Conservation (phyloP, 2,797 vertebrate genomes). For the Parotocinclus haroldoi region DNA sequence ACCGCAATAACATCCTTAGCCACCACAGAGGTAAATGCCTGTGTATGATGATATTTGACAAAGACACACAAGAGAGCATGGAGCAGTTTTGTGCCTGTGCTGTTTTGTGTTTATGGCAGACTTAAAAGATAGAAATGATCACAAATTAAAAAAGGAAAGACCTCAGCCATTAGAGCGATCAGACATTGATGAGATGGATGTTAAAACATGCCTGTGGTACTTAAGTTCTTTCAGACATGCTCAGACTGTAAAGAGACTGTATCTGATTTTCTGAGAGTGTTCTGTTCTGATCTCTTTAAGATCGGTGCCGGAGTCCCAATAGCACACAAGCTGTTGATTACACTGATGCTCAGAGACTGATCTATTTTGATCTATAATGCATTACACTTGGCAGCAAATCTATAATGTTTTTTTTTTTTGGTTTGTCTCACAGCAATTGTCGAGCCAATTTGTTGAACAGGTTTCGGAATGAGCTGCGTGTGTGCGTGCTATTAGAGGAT, state of each 20-base stretch:
- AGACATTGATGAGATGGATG: no score
- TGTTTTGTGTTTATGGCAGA: no score
- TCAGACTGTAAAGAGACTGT: neutral
- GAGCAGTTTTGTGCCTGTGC: no score
- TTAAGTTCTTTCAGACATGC: neutral
- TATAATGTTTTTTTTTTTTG: conserved; percentile 1
- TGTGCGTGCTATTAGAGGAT: neutral
- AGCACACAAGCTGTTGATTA: conserved; percentile 9
- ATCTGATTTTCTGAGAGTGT: no score
- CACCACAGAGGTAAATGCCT: no score
- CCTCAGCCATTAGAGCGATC: no score
- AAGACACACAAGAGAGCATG: no score
- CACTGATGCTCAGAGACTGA: conserved; percentile 27
- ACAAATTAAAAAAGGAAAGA: no score
- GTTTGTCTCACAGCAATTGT: neutral
- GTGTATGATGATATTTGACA: no score
- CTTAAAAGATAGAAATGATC: no score
- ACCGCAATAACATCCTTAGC: no score
- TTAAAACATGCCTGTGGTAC: neutral
- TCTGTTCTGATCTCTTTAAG: neutral
- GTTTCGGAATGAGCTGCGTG: neutral
- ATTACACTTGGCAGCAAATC: conserved; percentile 25
- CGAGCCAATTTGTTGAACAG: conserved; percentile 8
- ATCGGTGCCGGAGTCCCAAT: neutral
- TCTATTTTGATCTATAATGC: conserved; percentile 40